These are phyloP conservation scores for Philereme transversata DNA, from an alignment of 2,888 invertebrate species.

Conservation along the genomic window DNA sequence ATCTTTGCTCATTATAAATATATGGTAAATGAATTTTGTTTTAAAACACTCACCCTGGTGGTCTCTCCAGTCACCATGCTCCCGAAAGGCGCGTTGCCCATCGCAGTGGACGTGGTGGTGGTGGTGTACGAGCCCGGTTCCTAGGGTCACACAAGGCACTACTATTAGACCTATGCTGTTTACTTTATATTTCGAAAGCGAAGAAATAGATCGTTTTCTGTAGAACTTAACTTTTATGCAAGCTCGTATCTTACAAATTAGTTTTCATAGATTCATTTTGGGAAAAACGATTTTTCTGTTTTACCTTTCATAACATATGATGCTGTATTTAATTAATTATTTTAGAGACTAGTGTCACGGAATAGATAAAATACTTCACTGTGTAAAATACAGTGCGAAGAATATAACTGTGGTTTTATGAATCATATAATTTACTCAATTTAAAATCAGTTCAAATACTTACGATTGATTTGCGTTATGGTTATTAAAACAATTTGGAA, in stretches of 20 bases:
- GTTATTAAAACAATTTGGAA: slow-evolving; percentile 6
- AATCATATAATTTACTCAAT: background rate
- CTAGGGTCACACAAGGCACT: slow-evolving; percentile 45
- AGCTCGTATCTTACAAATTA: too few relatives aligned
- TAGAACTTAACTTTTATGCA: too few relatives aligned
- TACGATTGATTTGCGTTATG: background rate
- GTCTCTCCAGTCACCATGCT: slow-evolving; percentile 67
- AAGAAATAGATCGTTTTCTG: background rate
- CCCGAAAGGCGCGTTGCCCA: slow-evolving; percentile 78
- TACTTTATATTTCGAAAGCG: slow-evolving; percentile 10
- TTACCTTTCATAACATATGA: too few relatives aligned
- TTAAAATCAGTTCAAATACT: slow-evolving; percentile 4
- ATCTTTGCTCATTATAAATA: too few relatives aligned
- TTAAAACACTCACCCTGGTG: slow-evolving; percentile 57
- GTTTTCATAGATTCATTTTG: too few relatives aligned
- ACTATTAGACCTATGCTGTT: slow-evolving; percentile 14
- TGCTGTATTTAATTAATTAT: too few relatives aligned
- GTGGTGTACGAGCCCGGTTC: slow-evolving; percentile 73
- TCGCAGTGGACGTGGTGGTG: slow-evolving; percentile 68
- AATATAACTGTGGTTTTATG: too few relatives aligned
- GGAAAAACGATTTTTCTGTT: too few relatives aligned
- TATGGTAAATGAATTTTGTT: too few relatives aligned
- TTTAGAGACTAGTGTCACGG: too few relatives aligned
- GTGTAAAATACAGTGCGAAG: too few relatives aligned
- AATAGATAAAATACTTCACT: too few relatives aligned